Evolutionary conservation across 1,140 invertebrate species (phyloP).

Genomic region (Spodoptera frugiperda): DNA sequence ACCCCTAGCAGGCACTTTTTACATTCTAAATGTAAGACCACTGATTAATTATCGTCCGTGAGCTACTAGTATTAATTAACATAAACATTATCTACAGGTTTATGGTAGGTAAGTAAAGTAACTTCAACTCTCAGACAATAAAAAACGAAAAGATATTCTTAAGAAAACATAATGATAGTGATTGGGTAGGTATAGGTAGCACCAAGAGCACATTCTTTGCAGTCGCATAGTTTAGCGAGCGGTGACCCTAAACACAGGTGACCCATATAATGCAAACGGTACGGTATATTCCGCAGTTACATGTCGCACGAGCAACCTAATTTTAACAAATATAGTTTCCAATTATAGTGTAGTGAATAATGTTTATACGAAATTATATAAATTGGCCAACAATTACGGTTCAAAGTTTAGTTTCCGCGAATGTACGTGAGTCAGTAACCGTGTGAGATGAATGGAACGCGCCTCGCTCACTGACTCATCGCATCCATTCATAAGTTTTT

Average conservation of each 20-base stretch:
- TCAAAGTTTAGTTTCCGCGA: constrained; percentile 62
- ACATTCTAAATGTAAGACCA: no score
- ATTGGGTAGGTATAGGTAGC: not conserved
- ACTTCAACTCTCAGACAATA: not conserved
- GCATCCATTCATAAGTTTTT: constrained; percentile 70
- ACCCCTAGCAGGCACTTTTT: no score
- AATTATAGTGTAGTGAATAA: constrained; percentile 30
- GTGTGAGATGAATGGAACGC: constrained; percentile 70
- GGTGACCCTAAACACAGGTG: constrained; percentile 34
- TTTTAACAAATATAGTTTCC: not conserved
- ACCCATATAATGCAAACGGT: not conserved
- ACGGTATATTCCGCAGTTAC: no score
- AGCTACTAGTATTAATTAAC: not conserved
- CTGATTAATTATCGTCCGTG: no score
- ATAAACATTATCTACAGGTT: not conserved
- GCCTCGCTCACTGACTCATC: constrained; percentile 61
- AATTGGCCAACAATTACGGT: constrained; percentile 27
- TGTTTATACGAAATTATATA: constrained; percentile 1
- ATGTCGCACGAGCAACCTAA: not conserved
- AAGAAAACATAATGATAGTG: not conserved
- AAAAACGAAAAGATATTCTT: constrained; percentile 2
- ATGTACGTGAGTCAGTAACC: constrained; percentile 66
- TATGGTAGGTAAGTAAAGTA: not conserved
- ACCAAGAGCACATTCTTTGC: constrained; percentile 27
- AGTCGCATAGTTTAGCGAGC: constrained; percentile 36